Percentiles rank a stretch among this genome's conserved stretches.
phyloP scores from a whole-genome alignment of 2,113 vertebrate genomes.

The Triplophysa tibetana region DNA sequence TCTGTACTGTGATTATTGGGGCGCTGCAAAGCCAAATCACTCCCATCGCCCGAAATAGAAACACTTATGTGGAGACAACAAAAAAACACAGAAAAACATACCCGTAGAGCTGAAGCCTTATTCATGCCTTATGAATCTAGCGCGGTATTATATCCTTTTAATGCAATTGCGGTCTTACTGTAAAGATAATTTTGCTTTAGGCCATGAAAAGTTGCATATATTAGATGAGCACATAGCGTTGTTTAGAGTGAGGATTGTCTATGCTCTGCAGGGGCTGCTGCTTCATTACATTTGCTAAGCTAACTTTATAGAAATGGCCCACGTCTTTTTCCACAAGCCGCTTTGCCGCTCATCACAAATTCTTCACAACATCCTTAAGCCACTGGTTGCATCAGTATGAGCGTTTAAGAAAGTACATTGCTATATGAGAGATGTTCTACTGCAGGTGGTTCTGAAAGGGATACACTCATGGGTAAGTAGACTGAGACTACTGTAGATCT shows the following conservation, averaged over 20 bases:
- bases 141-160: background rate
- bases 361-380: constrained; percentile 53
- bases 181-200: constrained; percentile 14
- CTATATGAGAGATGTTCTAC: background rate
- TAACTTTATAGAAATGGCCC: constrained; percentile 67
- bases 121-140: background rate
- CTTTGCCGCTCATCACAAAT: constrained; percentile 48
- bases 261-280: constrained; percentile 52
- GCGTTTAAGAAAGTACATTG: constrained; percentile 9
- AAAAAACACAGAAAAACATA: background rate
- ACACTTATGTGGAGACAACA: constrained; percentile 22
- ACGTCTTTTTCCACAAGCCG: constrained; percentile 45
- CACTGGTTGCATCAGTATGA: constrained; percentile 44
- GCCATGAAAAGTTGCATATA: background rate
- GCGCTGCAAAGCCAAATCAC: constrained; percentile 59
- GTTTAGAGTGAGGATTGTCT: constrained; percentile 12
- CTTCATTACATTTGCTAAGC: constrained; percentile 54
- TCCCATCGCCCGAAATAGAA: constrained; percentile 23
- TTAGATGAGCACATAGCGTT: constrained; percentile 13
- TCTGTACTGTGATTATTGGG: constrained; percentile 68
- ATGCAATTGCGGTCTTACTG: background rate
- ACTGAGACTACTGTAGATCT: too few relatives aligned
- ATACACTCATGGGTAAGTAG: too few relatives aligned
- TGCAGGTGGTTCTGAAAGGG: background rate
- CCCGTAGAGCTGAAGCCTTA: background rate